These are phyloP conservation scores for Poeciliopsis turneri DNA, from an alignment of 2,797 vertebrate species.

Conservation along the genomic window DNA sequence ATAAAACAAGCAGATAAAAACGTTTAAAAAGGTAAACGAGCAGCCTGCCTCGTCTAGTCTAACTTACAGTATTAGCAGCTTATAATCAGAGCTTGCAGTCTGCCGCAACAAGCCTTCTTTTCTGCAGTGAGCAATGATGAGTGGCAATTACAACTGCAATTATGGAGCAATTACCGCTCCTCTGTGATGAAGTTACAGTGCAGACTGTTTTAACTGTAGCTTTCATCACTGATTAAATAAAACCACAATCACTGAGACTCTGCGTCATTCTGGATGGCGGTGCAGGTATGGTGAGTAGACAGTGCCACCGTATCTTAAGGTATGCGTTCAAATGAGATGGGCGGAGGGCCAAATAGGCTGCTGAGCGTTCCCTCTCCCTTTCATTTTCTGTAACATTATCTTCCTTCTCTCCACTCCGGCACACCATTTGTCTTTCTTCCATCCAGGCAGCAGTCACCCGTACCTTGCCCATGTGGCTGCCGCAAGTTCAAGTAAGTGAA, in stretches of 20 bases:
- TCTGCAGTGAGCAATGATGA: constrained; percentile 47
- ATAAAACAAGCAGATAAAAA: constrained; percentile 36
- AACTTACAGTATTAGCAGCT: constrained; percentile 46
- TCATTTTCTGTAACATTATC: constrained; percentile 69
- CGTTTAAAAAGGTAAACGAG: neutral
- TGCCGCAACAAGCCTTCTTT: constrained; percentile 53
- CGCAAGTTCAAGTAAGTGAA: constrained; percentile 87
- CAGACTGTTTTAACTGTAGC: constrained; percentile 35
- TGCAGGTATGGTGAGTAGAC: constrained; percentile 48
- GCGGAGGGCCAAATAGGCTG: constrained; percentile 52
- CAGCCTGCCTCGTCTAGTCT: constrained; percentile 10
- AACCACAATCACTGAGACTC: constrained; percentile 54
- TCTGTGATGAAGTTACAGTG: constrained; percentile 30
- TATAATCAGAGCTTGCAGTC: constrained; percentile 26
- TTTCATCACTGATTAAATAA: constrained; percentile 60
- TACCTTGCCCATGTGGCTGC: constrained; percentile 85
- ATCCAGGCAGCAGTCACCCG: constrained; percentile 86
- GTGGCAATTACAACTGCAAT: constrained; percentile 52
- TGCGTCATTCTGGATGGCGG: constrained; percentile 45
- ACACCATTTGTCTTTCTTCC: constrained; percentile 69
- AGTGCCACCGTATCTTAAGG: constrained; percentile 63
- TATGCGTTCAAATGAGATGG: constrained; percentile 66
- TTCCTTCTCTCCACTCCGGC: constrained; percentile 50
- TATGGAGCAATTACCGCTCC: constrained; percentile 45
- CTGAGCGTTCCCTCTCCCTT: constrained; percentile 42